Conservation (phyloP, 2,797 vertebrate species). For the Florisuga fusca region DNA sequence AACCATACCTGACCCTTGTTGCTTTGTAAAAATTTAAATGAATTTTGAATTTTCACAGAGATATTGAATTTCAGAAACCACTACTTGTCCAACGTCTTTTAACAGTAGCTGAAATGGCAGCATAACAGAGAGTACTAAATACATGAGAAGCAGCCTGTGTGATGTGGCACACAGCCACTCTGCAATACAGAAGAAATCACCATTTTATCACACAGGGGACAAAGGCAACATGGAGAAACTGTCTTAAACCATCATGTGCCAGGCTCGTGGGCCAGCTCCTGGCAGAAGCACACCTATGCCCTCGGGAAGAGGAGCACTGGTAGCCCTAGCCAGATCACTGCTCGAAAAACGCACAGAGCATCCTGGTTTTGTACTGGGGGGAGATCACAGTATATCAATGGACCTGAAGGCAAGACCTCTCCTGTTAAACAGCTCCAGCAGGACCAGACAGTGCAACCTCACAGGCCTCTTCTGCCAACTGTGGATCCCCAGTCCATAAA, state of each 20-base stretch:
- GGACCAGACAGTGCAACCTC: neutral
- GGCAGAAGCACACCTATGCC: neutral
- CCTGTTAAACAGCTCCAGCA: neutral
- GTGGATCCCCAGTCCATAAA: rapidly evolving
- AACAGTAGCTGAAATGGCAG: neutral
- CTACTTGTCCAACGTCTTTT: neutral
- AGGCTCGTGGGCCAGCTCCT: neutral
- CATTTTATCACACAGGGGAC: neutral
- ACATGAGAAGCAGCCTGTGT: neutral
- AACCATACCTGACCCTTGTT: constrained; percentile 1
- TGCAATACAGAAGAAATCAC: neutral
- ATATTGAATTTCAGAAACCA: neutral
- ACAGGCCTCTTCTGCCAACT: neutral
- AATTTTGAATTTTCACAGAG: constrained; percentile 30
- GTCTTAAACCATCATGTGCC: neutral
- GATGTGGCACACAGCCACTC: neutral
- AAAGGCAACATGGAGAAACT: neutral
- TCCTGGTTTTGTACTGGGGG: neutral
- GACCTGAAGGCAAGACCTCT: neutral
- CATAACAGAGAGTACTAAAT: neutral
- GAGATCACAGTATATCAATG: rapidly evolving
- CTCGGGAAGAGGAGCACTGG: neutral
- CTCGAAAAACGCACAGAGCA: neutral
- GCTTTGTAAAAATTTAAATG: neutral
- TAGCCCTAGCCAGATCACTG: neutral